Percentiles rank a stretch among this genome's conserved stretches.
phyloP scores from a whole-genome alignment of 2,888 invertebrate genomes.

The Chaetogeoica ovagalla region DNA sequence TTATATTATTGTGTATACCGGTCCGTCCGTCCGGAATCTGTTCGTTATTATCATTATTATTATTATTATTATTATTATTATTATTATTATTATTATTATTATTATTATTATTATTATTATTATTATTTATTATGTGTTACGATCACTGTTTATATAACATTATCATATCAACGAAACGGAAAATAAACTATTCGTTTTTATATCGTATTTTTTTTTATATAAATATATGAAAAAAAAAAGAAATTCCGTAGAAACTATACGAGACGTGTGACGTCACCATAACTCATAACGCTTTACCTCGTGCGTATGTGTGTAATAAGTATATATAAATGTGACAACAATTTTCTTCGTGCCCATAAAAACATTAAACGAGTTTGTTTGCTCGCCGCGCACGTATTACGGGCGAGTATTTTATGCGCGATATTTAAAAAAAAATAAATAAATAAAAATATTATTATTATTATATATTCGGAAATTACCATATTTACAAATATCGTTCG shows the following conservation, averaged over 20 bases:
- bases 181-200: too few relatives aligned
- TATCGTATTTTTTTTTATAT: too few relatives aligned
- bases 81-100: too few relatives aligned
- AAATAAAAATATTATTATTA: too few relatives aligned
- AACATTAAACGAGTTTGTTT: conserved; percentile 38
- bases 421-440: too few relatives aligned
- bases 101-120: too few relatives aligned
- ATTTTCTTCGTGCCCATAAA: conserved; percentile 12
- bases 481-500: not conserved
- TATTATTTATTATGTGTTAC: too few relatives aligned
- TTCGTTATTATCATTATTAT: not conserved
- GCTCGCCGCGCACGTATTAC: not conserved
- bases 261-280: not conserved
- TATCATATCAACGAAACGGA: too few relatives aligned
- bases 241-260: not conserved
- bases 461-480: conserved; percentile 34
- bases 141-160: too few relatives aligned
- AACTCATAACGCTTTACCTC: conserved; percentile 6
- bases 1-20: not conserved
- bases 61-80: too few relatives aligned
- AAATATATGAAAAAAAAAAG: not conserved
- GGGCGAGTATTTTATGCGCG: not conserved
- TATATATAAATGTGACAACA: conserved; percentile 12
- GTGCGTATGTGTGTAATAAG: not conserved
- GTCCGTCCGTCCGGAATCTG: not conserved